Percentiles rank a stretch among this genome's conserved stretches.
Evolutionary conservation across 2,113 vertebrate species (phyloP).

Genomic region (Strix aluco): DNA sequence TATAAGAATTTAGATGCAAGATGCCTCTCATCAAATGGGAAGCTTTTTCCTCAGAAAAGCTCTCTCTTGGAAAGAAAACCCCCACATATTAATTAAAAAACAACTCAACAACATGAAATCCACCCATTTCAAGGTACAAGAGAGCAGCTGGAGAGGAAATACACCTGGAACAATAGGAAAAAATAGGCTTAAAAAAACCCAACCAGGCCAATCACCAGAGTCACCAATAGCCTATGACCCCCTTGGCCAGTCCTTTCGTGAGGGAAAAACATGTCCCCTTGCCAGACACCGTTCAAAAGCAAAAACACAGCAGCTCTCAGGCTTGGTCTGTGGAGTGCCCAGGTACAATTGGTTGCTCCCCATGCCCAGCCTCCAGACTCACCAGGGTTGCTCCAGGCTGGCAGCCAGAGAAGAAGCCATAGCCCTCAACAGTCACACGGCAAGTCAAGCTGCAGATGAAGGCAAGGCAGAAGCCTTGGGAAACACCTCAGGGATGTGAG

Average conservation of each 20-base stretch:
- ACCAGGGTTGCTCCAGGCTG: accelerated
- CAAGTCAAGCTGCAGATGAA: not conserved
- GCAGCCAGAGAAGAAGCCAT: not conserved
- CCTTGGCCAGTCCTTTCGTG: not conserved
- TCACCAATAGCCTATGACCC: accelerated
- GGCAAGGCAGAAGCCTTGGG: not conserved
- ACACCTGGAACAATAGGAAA: not conserved
- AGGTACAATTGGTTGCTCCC: accelerated
- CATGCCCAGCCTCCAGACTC: not conserved
- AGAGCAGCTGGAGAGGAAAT: not conserved
- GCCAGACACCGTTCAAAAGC: accelerated
- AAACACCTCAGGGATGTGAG: not conserved
- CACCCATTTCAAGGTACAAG: not conserved
- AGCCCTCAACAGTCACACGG: not conserved
- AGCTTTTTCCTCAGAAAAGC: not conserved
- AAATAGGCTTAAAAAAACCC: not conserved
- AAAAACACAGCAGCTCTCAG: not conserved
- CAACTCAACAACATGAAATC: not conserved
- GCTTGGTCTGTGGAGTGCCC: not conserved
- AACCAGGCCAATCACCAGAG: not conserved
- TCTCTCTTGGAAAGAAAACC: not conserved
- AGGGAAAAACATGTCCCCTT: accelerated
- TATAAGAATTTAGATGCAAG: not conserved
- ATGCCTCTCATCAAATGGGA: not conserved
- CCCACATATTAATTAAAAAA: not conserved